Evolutionary conservation across 2,797 vertebrate genomes (phyloP), one percentile per base, ranked within the genome.

Genomic region (Arctocebus calabarensis): DNA sequence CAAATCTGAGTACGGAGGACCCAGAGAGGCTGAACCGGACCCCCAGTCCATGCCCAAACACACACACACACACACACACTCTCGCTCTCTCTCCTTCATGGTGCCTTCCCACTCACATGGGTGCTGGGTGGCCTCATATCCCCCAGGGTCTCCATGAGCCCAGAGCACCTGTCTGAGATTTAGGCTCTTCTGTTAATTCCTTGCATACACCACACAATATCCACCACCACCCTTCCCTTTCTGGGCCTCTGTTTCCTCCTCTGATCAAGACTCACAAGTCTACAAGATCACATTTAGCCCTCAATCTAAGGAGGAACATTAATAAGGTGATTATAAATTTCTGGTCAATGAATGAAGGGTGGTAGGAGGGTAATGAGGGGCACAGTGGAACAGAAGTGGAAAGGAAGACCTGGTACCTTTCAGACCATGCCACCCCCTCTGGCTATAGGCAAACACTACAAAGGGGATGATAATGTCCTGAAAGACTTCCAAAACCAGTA

Each of bases 301-400:
- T 59, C 62, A n/a, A 74, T 88, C 79, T 57, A 70, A 95, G 81
- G 34, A 61, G 19, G 3, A 5, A n/a, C 25, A 11, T 74, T 43
- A 22, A 75, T 70, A 79, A 34, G 43, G 22, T 77, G 48, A 37
- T 59, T 86, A 52, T 25, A 77, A 62, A 59, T 68, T 81, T 40
- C 20, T 37, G 68, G 34, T 37, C 71, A 55, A 40, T 66, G 70
- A 40, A 43, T 7, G 32, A 88, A 34, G 27, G 20, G 37, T 89
- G 37, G 20, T 12, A 29, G 32, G 43, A 40, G 14, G 0, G 2
- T 66, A 59, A 34, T 0, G 1, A 83, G 14, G 61, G 75, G 19
- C 2, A 3, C 2, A 0, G 34, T 1, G 7, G 17, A 29, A 1
- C 0, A 7, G 12, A 52, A 52, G 48, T 52, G 14, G 48, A 12